These are phyloP conservation scores for Seira sanloemensis DNA, from an alignment of 2,888 invertebrate species.

Conservation along the genomic window DNA sequence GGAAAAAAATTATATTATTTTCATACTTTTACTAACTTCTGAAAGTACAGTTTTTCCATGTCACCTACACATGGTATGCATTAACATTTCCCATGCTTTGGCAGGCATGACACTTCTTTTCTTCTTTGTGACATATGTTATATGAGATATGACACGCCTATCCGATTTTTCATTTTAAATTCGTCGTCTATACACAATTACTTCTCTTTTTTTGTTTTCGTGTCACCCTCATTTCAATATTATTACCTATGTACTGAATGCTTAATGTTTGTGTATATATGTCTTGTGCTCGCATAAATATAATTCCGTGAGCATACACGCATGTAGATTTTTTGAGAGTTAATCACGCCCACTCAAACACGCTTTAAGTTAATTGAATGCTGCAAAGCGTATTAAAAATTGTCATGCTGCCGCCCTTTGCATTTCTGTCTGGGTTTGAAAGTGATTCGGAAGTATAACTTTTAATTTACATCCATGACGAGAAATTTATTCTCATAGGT, in stretches of 20 bases:
- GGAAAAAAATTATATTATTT: not conserved
- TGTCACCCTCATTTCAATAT: conserved; percentile 26
- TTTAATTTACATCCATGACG: no score
- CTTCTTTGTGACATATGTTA: conserved; percentile 59
- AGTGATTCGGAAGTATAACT: no score
- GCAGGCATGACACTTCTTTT: conserved; percentile 63
- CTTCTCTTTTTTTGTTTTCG: conserved; percentile 31
- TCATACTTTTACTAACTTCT: not conserved
- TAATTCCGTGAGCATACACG: conserved; percentile 3
- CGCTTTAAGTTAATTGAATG: conserved; percentile 24
- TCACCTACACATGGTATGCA: conserved; percentile 55
- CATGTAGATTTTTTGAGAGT: conserved; percentile 22
- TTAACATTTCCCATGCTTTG: conserved; percentile 64
- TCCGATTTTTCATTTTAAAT: conserved; percentile 61
- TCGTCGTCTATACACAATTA: conserved; percentile 43
- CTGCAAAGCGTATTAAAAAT: no score
- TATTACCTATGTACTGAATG: no score
- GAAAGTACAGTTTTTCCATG: conserved; percentile 8
- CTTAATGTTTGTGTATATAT: no score
- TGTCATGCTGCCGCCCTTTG: no score
- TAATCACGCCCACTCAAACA: conserved; percentile 36
- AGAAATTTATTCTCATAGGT: no score
- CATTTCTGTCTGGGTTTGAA: no score
- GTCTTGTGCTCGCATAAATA: no score
- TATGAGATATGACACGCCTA: conserved; percentile 63